Base-by-base conservation (phyloP, 2,888 invertebrate genomes). In the Zaprionus obscuricornis region DNA sequence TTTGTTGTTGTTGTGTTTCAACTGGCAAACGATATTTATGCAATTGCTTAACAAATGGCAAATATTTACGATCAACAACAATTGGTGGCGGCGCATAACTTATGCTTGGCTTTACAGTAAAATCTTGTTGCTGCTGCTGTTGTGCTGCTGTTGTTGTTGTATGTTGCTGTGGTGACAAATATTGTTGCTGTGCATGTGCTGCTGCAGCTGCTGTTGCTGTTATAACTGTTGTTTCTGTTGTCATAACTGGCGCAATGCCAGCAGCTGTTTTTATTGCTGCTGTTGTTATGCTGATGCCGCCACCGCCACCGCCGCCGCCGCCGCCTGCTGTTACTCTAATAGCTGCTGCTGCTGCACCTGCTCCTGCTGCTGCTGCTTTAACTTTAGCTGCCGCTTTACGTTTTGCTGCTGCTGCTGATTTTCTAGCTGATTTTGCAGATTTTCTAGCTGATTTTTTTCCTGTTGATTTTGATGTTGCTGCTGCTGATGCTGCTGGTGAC, bases 181-280 rank as follows among this genome's bases (percentile, higher is more conserved):
- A 22, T 8, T 62, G 55, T 17, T 27, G 5, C 14, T 37, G 16
- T 16, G n/a, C n/a, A n/a, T n/a, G n/a, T n/a, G n/a, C n/a, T n/a
- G n/a, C n/a, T n/a, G n/a, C 2, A 63, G 20, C 0, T 16, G 18
- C 1, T 42, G 36, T 11, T 63, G 59, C 16, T 40, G 40, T 11
- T 59, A 5, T 4, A 58, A 39, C 8, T 45, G 33, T 6, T 47
- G 36, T 20, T 51, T 27, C 6, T 43, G 14, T 3, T 37, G 6
- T 8, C n/a, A n/a, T n/a, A n/a, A n/a, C n/a, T n/a, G n/a, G n/a
- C n/a, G n/a, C n/a, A n/a, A n/a, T n/a, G n/a, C n/a, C n/a, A 42
- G 3, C 42, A 36, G 13, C 3, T 50, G 40, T 6, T 36, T 7
- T 2, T 54, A 34, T 1, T 34, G 14, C 8, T 34, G 22, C 2